phyloP scores from a whole-genome alignment of 2,888 invertebrate species.

The Eupithecia centaureata region DNA sequence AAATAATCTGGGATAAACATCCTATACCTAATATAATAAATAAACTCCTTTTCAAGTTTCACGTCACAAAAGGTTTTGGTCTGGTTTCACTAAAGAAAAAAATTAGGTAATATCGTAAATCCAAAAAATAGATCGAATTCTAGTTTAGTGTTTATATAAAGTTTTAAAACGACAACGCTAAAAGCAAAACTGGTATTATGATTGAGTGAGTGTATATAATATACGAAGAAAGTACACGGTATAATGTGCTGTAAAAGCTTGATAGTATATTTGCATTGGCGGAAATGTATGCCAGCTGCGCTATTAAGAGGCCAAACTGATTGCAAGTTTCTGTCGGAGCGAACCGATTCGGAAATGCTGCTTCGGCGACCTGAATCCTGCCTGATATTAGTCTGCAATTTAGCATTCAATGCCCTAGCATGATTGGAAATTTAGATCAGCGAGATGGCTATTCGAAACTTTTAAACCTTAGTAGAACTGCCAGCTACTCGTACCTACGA shows the following conservation, averaged over 20 bases:
- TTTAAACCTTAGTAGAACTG: not conserved
- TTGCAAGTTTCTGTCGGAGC: slow-evolving; percentile 37
- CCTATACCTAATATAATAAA: too few relatives aligned
- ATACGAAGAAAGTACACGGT: not conserved
- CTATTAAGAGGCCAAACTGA: slow-evolving; percentile 39
- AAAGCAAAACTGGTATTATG: not conserved
- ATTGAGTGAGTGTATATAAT: too few relatives aligned
- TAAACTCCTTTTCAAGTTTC: too few relatives aligned
- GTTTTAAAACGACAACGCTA: not conserved
- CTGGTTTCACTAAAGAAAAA: too few relatives aligned
- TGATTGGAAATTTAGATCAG: not conserved
- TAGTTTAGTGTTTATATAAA: too few relatives aligned
- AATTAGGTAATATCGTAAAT: too few relatives aligned
- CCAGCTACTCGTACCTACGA: too few relatives aligned
- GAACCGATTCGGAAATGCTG: slow-evolving; percentile 15
- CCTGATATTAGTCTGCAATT: not conserved
- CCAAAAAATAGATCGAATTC: too few relatives aligned
- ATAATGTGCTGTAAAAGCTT: slow-evolving; percentile 50
- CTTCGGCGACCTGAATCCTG: slow-evolving; percentile 13
- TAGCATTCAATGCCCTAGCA: not conserved
- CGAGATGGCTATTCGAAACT: not conserved
- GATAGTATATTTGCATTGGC: slow-evolving; percentile 53
- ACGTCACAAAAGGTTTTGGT: not conserved
- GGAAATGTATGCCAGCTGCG: slow-evolving; percentile 52
- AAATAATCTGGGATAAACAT: not conserved